Evolutionary conservation across 2,888 invertebrate genomes (phyloP).

Genomic region (Cantharis flavilabris): DNA sequence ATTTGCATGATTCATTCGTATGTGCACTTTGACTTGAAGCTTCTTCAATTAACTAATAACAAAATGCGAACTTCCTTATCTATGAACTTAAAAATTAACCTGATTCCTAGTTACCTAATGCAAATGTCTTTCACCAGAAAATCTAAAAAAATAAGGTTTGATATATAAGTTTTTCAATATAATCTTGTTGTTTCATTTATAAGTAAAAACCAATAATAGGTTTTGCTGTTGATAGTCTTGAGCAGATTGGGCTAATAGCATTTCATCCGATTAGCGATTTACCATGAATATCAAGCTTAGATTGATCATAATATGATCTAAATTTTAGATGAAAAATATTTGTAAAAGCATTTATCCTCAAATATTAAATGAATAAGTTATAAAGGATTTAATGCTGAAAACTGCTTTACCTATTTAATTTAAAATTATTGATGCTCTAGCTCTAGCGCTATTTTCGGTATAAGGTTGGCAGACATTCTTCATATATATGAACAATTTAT

Average conservation of each 20-base stretch:
- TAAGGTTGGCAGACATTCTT: not conserved
- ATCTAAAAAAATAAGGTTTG: not conserved
- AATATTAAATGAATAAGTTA: not conserved
- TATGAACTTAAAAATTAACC: not conserved
- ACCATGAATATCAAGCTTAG: not conserved
- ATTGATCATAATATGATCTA: not conserved
- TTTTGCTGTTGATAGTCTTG: not conserved
- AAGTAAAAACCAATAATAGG: not conserved
- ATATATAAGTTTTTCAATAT: not conserved
- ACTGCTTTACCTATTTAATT: not conserved
- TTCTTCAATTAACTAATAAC: constrained; percentile 9
- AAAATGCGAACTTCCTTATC: constrained; percentile 24
- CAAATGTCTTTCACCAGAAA: not conserved
- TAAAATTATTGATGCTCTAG: too few species aligned
- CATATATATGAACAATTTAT: not conserved
- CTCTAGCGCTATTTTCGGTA: not conserved
- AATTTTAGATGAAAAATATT: not conserved
- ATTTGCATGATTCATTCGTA: constrained; percentile 33
- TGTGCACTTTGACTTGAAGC: constrained; percentile 25
- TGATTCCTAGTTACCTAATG: not conserved
- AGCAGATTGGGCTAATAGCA: not conserved
- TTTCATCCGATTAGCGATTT: not conserved
- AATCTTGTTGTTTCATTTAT: not conserved
- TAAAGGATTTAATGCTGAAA: not conserved
- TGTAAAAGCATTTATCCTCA: not conserved